Base-by-base conservation (phyloP, 2,888 invertebrate genomes). In the Zhuqinia jingwanae region DNA sequence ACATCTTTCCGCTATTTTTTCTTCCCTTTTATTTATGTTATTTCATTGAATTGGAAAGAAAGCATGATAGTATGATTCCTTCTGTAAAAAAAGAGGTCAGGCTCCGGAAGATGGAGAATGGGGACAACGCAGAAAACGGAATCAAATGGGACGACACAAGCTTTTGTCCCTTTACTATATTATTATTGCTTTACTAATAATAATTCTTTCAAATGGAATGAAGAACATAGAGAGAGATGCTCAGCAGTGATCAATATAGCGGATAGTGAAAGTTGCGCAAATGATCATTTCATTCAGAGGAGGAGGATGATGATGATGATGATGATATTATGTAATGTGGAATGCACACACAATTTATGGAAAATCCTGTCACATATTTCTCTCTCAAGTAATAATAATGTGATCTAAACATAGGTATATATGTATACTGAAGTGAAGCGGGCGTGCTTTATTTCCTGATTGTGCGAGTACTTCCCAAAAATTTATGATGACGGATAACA, bases 41-140 rank as follows among this genome's bases (percentile, higher is more conserved):
- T 80, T 80, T 53, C 80, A 56, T 42, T 80, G 60, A 80, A 80
- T 68, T 53, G 68, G 70, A 80, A 80, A 56, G 80, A 70, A 70
- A 70, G 70, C n/a, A n/a, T n/a, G n/a, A n/a, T n/a, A n/a, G n/a
- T 47, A 70, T 70, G 70, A 70, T 50, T 70, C 70, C 20, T 70
- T n/a, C n/a, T n/a, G n/a, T n/a, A n/a, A 17, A 50, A 80, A 80
- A 65, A 36, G 68, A 42, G 80, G 68, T 42, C 68, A 68, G 80
- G 25, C 42, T 58, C 65, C 42, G 42, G 56, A 75, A 56, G 30
- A 56, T 0, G 25, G 20, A 45, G 60, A 60, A 42, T 77, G 77
- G 45, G 42, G 42, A 20, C n/a, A n/a, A n/a, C n/a, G n/a, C n/a
- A n/a, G n/a, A n/a, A n/a, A n/a, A n/a, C 77, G 58, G 77, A 77